phyloP scores from a whole-genome alignment of 2,888 invertebrate genomes.

The Drosophila helvetica region DNA sequence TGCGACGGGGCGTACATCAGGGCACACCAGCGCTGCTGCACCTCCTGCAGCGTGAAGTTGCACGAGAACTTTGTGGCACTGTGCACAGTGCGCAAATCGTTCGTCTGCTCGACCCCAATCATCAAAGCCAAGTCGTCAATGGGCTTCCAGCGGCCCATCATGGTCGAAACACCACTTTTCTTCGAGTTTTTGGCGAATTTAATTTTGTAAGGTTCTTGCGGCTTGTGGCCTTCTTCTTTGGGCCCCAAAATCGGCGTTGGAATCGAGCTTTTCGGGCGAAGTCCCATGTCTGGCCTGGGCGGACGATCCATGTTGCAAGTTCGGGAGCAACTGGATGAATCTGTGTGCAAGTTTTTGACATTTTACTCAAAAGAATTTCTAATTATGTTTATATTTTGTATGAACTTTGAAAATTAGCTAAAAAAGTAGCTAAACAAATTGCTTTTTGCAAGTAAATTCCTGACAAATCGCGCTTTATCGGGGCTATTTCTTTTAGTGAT shows the following conservation, averaged over 20 bases:
- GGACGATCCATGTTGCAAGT: background rate
- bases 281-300: background rate
- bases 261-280: background rate
- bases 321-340: background rate
- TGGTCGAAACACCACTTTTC: background rate
- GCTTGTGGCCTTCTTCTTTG: background rate
- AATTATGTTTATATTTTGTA: too few species aligned
- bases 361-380: too few species aligned
- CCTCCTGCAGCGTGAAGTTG: constrained; percentile 95
- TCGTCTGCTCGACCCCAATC: constrained; percentile 95
- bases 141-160: constrained; percentile 97
- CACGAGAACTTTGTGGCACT: constrained; percentile 98
- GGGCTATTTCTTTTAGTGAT: too few species aligned
- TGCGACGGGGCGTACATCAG: constrained; percentile 96
- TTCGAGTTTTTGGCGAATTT: too few species aligned
- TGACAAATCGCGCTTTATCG: too few species aligned
- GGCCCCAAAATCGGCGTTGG: background rate
- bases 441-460: too few species aligned
- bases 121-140: constrained; percentile 97
- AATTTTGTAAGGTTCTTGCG: too few species aligned
- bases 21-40: constrained; percentile 98
- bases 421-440: too few species aligned
- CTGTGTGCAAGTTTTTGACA: too few species aligned
- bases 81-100: constrained; percentile 92
- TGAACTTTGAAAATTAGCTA: too few species aligned